Percentiles rank a stretch among this genome's conserved stretches.
Evolutionary conservation across 2,113 vertebrate species (phyloP).

Genomic region (Abramis brama): DNA sequence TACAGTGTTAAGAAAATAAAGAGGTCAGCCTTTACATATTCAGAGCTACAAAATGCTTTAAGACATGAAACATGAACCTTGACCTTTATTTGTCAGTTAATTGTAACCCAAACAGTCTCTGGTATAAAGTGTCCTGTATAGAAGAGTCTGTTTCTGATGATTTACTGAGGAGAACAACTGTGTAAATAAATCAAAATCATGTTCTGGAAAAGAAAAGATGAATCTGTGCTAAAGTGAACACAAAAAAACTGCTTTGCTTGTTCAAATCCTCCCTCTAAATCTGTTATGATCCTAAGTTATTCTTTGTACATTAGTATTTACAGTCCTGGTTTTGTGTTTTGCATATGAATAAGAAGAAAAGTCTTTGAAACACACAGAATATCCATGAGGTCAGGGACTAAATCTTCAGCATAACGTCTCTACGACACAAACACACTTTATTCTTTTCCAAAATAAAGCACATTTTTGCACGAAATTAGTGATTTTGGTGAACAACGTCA

Average conservation of each 20-base stretch:
- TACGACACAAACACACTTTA: neutral
- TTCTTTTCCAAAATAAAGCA: conserved; percentile 32
- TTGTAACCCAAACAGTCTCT: neutral
- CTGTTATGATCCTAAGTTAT: neutral
- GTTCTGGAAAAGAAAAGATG: neutral
- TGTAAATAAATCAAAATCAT: neutral
- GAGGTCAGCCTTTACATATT: conserved; percentile 48
- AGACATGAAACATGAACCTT: conserved; percentile 29
- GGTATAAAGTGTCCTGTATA: neutral
- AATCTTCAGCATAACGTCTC: conserved; percentile 11
- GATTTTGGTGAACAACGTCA: neutral
- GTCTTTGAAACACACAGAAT: conserved; percentile 7
- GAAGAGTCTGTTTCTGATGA: neutral
- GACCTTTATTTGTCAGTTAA: conserved; percentile 4
- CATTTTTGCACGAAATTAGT: neutral
- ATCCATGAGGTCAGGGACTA: neutral
- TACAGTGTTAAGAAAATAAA: conserved; percentile 69
- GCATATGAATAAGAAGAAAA: neutral
- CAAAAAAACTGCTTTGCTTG: neutral
- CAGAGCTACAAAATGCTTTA: conserved; percentile 37
- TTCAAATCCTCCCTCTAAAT: neutral
- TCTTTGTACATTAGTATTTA: neutral
- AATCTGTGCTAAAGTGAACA: neutral
- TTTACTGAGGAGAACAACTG: neutral
- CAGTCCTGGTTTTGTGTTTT: neutral